phyloP scores from a whole-genome alignment of 2,113 vertebrate species.

The Hypanus sabinus region DNA sequence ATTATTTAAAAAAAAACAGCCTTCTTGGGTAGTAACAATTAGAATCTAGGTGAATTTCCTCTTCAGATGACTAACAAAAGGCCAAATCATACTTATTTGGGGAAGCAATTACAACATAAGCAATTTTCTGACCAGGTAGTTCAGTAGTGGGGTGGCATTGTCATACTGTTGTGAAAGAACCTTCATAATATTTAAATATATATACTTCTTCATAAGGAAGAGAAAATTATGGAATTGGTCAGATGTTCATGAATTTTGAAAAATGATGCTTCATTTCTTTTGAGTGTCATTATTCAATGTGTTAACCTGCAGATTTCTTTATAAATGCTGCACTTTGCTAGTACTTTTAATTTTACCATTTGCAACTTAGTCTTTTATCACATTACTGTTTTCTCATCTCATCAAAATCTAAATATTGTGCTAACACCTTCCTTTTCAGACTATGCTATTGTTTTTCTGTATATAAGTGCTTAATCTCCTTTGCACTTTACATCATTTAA shows the following conservation, averaged over 20 bases:
- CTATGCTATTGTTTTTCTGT: not conserved
- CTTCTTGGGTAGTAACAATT: not conserved
- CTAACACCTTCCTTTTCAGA: not conserved
- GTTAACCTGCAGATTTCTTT: not conserved
- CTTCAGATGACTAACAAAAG: not conserved
- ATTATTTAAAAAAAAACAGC: not conserved
- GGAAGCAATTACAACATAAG: slow-evolving; percentile 12
- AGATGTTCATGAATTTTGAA: not conserved
- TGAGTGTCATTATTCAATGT: not conserved
- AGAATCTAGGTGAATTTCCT: not conserved
- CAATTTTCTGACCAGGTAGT: not conserved
- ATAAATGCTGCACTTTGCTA: not conserved
- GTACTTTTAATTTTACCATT: not conserved
- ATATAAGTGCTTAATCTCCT: not conserved
- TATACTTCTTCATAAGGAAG: not conserved
- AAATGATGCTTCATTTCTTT: not conserved
- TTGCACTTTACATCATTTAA: not conserved
- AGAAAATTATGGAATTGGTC: not conserved
- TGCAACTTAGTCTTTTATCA: not conserved
- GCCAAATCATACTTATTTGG: not conserved
- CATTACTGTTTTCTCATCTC: not conserved
- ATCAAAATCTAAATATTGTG: not conserved
- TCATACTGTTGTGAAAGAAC: not conserved
- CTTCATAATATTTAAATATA: not conserved
- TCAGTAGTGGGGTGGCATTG: not conserved